Base-by-base conservation (phyloP, 2,888 invertebrate genomes). In the Chloroclysta siterata region DNA sequence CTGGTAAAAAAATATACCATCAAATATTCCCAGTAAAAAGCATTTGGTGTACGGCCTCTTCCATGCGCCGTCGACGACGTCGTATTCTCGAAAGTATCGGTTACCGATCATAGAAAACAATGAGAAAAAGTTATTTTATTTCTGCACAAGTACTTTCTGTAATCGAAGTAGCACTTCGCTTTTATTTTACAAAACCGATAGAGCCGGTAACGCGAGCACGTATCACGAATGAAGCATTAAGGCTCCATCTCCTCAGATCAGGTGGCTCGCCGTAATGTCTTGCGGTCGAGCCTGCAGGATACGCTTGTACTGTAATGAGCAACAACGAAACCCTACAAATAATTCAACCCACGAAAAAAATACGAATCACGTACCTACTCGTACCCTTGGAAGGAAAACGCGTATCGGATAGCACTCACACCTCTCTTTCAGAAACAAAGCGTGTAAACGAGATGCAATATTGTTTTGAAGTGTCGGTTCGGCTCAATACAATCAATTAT, bases 291-390 rank as follows among this genome's bases (percentile, higher is more conserved):
- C 82, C 76, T 84, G 85, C 88, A 92, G 92, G 92, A 93, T 93
- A 89, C 91, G 85, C 91, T 87, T 89, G 92, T 90, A 87, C 85
- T 80, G 86, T 93, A 93, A 93, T 93, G 92, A 92, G 91, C 91
- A 87, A 88, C 91, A 90, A 90, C 83, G 92, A 93, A 93, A 87
- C 92, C 92, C 83, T 91, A 92, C 92, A 92, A 93, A 92, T 91
- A 91, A 92, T 90, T 90, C 89, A 80, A 90, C 87, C 90, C 84
- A 90, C 87, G 87, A 90, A 92, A 91, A 91, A 93, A 91, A 87
- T 86, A 83, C 80, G 90, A 92, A 91, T 92, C 92, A 93, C 92
- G 36, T 39, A 39, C n/a, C n/a, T 15, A 46, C 89, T 81, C 75
- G 83, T 86, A 90, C 90, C 88, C 90, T 91, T 89, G 84, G 82